Evolutionary conservation across 1,140 invertebrate species (phyloP).

Genomic region (Cyclina sinensis): DNA sequence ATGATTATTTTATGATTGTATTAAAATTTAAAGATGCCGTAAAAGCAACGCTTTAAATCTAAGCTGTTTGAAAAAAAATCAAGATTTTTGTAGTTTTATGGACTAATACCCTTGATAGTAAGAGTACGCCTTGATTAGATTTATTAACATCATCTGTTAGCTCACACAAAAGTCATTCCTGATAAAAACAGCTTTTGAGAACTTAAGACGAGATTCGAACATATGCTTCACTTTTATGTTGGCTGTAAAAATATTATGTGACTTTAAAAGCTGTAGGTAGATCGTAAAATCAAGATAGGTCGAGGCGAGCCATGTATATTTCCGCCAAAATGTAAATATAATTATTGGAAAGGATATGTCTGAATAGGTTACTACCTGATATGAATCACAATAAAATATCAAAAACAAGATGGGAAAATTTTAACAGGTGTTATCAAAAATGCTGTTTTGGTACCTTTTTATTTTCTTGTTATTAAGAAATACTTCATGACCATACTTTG

Average conservation of each 20-base stretch:
- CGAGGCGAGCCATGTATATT: conserved; percentile 59
- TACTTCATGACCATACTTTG: background rate
- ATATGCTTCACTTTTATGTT: conserved; percentile 64
- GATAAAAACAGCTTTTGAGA: conserved; percentile 63
- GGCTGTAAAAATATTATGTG: conserved; percentile 69
- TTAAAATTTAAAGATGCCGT: conserved; percentile 65
- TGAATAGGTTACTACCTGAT: conserved; percentile 55
- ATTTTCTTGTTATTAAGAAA: background rate
- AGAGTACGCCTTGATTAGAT: conserved; percentile 30
- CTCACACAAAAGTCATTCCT: conserved; percentile 36
- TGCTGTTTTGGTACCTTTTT: background rate
- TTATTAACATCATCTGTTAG: conserved; percentile 64
- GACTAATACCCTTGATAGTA: conserved; percentile 39
- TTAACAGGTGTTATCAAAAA: conserved; percentile 61
- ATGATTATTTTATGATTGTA: conserved; percentile 58
- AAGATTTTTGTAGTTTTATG: conserved; percentile 55
- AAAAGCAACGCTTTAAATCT: conserved; percentile 51
- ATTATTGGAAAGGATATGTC: conserved; percentile 62
- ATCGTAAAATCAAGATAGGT: conserved; percentile 55
- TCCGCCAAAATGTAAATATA: conserved; percentile 66
- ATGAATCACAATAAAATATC: conserved; percentile 56
- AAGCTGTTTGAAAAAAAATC: conserved; percentile 11
- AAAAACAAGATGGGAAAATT: conserved; percentile 45
- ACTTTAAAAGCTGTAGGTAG: conserved; percentile 56
- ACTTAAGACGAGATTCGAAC: conserved; percentile 58